phyloP scores from a whole-genome alignment of 1,140 invertebrate species.

The Saccostrea echinata region DNA sequence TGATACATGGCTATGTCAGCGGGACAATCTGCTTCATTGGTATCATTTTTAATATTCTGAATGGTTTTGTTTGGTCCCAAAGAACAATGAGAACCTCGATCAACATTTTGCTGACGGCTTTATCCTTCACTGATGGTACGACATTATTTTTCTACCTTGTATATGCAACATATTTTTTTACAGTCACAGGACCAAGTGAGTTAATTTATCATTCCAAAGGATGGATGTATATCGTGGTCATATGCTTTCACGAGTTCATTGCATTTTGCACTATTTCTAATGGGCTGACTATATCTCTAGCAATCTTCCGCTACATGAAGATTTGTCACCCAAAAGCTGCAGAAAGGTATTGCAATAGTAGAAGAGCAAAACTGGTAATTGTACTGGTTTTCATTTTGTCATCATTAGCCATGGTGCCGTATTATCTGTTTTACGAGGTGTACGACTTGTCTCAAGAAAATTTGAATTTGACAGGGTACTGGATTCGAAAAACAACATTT shows the following conservation, averaged over 20 bases:
- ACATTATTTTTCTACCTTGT: slow-evolving; percentile 19
- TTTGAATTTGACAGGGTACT: not conserved
- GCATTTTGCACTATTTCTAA: slow-evolving; percentile 29
- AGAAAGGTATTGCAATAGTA: slow-evolving; percentile 1
- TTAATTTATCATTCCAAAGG: not conserved
- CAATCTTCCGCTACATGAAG: slow-evolving; percentile 21
- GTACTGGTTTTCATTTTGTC: not conserved
- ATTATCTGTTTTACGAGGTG: slow-evolving; percentile 29
- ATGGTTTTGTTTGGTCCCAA: slow-evolving; percentile 20
- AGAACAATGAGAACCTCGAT: slow-evolving; percentile 20
- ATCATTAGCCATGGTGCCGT: not conserved
- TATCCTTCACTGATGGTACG: not conserved
- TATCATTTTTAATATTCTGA: slow-evolving; percentile 15
- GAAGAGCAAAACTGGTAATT: not conserved
- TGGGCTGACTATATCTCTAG: slow-evolving; percentile 26
- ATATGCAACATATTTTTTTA: slow-evolving; percentile 33
- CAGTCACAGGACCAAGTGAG: not conserved
- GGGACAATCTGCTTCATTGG: slow-evolving; percentile 25
- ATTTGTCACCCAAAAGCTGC: slow-evolving; percentile 13
- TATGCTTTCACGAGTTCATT: slow-evolving; percentile 31
- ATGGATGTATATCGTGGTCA: slow-evolving; percentile 22
- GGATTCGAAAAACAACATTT: slow-evolving; percentile 35
- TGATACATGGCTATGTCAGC: slow-evolving; percentile 12
- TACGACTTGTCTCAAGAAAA: not conserved
- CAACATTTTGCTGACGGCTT: slow-evolving; percentile 17